Percentiles rank a stretch among this genome's conserved stretches.
Evolutionary conservation across 2,797 vertebrate species (phyloP).

Genomic region (Diplodus puntazzo): DNA sequence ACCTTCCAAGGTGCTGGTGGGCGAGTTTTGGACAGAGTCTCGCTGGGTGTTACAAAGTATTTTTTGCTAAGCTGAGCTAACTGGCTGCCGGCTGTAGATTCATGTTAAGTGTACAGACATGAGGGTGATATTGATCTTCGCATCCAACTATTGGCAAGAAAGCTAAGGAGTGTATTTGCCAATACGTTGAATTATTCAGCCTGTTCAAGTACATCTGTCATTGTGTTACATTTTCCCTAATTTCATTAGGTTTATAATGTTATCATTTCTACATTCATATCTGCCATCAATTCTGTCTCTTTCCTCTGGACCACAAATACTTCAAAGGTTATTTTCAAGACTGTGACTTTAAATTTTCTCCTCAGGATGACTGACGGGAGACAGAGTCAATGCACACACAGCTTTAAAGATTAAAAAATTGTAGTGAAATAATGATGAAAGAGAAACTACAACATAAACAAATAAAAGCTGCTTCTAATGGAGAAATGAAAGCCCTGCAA

Average conservation of each 20-base stretch:
- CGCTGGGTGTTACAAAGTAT: not conserved
- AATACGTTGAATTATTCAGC: not conserved
- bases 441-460: constrained; percentile 6
- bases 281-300: not conserved
- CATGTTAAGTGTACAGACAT: not conserved
- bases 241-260: not conserved
- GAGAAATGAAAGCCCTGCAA: constrained; percentile 28
- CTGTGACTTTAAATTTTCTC: not conserved
- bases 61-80: not conserved
- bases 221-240: not conserved
- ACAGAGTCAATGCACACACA: not conserved
- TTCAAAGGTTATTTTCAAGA: not conserved
- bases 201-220: too few relatives aligned
- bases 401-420: not conserved
- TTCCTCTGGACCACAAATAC: not conserved
- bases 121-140: not conserved
- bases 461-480: constrained; percentile 29
- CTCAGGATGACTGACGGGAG: not conserved
- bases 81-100: not conserved
- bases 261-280: not conserved
- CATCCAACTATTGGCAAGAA: not conserved
- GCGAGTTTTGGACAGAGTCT: not conserved
- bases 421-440: not conserved
- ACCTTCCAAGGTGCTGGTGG: not conserved
- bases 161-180: not conserved